Evolutionary conservation across 1,140 invertebrate genomes (phyloP).

Genomic region (Pachyrhynchus sulphureomaculatus): DNA sequence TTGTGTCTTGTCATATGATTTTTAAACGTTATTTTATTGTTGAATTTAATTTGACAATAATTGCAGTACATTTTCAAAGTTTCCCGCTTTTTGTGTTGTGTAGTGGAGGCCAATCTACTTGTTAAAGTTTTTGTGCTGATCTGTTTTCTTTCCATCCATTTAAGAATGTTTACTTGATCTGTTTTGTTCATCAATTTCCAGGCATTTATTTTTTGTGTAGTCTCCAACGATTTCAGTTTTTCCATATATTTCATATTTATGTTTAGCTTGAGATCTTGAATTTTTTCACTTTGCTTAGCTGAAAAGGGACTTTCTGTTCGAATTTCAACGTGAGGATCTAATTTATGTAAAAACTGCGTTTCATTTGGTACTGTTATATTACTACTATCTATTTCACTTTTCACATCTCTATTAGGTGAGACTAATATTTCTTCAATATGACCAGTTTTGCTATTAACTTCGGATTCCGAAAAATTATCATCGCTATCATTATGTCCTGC

Average conservation of each 20-base stretch:
- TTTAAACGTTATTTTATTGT: constrained; percentile 24
- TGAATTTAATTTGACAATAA: constrained; percentile 26
- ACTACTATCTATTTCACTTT: neutral
- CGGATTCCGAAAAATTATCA: too few species aligned
- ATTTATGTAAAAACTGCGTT: too few species aligned
- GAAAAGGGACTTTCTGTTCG: neutral
- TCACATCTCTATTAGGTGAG: neutral
- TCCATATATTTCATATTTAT: constrained; percentile 6
- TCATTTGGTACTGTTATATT: neutral
- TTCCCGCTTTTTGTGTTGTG: neutral
- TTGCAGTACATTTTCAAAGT: constrained; percentile 23
- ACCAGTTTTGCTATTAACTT: too few species aligned
- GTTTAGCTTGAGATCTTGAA: constrained; percentile 5
- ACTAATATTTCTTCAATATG: neutral
- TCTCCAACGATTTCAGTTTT: constrained; percentile 5
- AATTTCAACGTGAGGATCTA: neutral
- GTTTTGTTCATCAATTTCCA: constrained; percentile 15
- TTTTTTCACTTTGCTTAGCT: neutral
- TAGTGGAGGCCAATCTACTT: neutral
- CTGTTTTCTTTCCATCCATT: constrained; percentile 1
- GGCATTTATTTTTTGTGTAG: constrained; percentile 7
- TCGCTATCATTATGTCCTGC: too few species aligned
- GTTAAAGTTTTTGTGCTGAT: neutral
- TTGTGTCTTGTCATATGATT: constrained; percentile 36
- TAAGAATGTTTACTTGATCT: constrained; percentile 5